Base-by-base conservation (phyloP, 2,113 vertebrate species). In the Microtus pennsylvanicus region DNA sequence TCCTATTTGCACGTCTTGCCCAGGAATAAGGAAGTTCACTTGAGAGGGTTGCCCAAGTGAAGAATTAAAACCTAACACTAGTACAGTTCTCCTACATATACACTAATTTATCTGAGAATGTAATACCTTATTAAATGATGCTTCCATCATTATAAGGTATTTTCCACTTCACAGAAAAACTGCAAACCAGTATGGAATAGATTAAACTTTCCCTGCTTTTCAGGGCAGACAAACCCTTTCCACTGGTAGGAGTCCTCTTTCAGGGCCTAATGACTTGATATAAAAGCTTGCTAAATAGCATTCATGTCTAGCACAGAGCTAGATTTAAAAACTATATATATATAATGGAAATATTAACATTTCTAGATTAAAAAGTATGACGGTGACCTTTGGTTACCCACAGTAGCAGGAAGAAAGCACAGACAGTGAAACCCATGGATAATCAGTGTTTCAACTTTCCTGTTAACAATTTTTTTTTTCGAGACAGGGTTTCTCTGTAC, bases 341-440 rank as follows among this genome's bases (percentile, higher is more conserved):
- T 87, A 81, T 69, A 76, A 77, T 85, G 77, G 91, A 85, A 61
- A 65, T 74, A 85, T 91, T 94, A 94, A 86, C n/a, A 75, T 92
- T 97, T 96, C 88, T 93, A 96, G 96, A 72, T 91, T 92, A 92
- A 93, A 96, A 95, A 35, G 55, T 89, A 45, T 81, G 94, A 85
- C 47, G 88, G 65, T 93, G 92, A 95, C 78, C 78, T 96, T 89
- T 94, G 88, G 55, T 90, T 93, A 83, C 67, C 92, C 82, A 94
- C 55, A 77, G 85, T 96, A 88, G 87, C 75, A 85, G 70, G 85
- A 94, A n/a, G 82, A 93, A 97, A 96, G 88, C 95, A 95, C 96
- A 97, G 92, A 87, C 90, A 42, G 86, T 87, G 90, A 96, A 94
- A 89, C 91, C 90, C 81, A 58, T 81, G 83, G 90, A 58, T 95